Percentiles rank a stretch among this genome's conserved stretches.
These are phyloP conservation scores for Porphyrio hochstetteri DNA, from an alignment of 2,113 vertebrate genomes.

Conservation along the genomic window DNA sequence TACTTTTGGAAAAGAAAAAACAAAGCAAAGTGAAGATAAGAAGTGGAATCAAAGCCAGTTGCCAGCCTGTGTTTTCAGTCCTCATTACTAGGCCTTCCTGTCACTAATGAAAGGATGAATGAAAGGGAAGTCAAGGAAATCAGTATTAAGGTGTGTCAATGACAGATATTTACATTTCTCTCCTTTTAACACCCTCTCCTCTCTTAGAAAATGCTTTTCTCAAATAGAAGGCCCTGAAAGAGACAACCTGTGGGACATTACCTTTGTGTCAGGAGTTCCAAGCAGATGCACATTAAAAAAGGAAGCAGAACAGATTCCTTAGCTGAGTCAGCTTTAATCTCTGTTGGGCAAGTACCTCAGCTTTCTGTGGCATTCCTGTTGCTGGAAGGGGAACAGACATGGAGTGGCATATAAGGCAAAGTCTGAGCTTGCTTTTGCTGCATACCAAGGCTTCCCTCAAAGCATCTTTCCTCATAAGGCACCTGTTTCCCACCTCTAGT, in stretches of 20 bases:
- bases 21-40: no score
- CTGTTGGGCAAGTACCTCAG: not conserved
- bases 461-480: not conserved
- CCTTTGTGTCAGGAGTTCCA: not conserved
- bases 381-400: not conserved
- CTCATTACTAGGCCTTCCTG: not conserved
- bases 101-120: not conserved
- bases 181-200: not conserved
- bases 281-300: not conserved
- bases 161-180: not conserved
- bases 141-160: not conserved
- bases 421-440: not conserved
- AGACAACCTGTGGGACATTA: not conserved
- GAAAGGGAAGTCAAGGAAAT: not conserved
- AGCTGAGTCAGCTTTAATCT: not conserved
- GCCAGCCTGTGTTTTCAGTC: not conserved
- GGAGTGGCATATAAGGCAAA: not conserved
- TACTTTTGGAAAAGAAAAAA: not conserved
- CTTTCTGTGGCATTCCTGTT: not conserved
- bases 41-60: not conserved
- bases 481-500: not conserved
- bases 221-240: not conserved
- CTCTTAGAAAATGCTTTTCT: not conserved
- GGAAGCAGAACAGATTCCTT: not conserved
- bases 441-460: not conserved